These are phyloP conservation scores for Torymus texanus DNA, from an alignment of 2,888 invertebrate species.

Conservation along the genomic window DNA sequence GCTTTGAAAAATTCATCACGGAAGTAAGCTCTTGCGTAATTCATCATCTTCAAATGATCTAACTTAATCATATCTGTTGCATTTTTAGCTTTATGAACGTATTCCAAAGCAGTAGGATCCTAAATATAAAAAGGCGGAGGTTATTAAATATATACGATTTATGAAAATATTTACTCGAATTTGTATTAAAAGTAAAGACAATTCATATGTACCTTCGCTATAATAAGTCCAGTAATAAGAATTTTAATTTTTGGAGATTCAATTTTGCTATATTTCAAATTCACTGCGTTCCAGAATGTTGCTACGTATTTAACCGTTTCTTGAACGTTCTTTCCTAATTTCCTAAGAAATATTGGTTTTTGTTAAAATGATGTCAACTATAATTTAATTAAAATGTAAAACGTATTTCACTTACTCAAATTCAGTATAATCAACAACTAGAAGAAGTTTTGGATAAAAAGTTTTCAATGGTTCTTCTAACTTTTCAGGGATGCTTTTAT, in stretches of 20 bases:
- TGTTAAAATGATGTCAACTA: not conserved
- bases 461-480: no score
- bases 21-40: not conserved
- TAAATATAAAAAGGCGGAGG: no score
- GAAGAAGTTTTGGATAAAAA: no score
- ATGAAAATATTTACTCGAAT: not conserved
- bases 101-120: no score
- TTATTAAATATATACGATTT: constrained; percentile 1
- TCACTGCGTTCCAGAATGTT: constrained; percentile 67
- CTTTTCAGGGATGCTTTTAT: no score
- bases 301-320: constrained; percentile 62
- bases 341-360: not conserved
- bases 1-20: not conserved
- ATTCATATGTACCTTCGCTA: not conserved
- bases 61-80: not conserved
- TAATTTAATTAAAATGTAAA: not conserved
- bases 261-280: constrained; percentile 62
- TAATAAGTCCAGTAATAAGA: constrained; percentile 17
- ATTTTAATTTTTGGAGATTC: not conserved
- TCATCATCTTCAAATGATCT: not conserved
- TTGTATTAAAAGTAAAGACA: not conserved
- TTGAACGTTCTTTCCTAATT: constrained; percentile 43
- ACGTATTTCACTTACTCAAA: constrained; percentile 7
- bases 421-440: constrained; percentile 61
- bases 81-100: no score